Evolutionary conservation across 1,140 invertebrate genomes (phyloP).

Genomic region (Melipona quadrifasciata): DNA sequence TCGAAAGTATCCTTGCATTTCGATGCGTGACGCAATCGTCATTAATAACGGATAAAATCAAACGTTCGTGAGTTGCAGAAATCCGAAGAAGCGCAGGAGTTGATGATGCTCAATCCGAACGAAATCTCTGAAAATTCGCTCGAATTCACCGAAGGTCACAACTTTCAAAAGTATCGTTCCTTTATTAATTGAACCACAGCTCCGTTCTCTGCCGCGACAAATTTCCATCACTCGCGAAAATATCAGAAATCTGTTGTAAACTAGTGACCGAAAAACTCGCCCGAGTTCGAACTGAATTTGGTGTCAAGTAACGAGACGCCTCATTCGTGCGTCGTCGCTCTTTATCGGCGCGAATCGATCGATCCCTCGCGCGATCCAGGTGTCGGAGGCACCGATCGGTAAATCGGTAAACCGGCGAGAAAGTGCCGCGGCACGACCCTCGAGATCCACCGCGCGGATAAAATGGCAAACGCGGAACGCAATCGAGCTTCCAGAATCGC

Average conservation of each 20-base stretch:
- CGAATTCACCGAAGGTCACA: no score
- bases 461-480: constrained; percentile 43
- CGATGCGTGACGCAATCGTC: background rate
- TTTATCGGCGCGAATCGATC: background rate
- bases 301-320: no score
- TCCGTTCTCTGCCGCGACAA: no score
- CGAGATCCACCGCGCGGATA: constrained; percentile 54
- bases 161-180: no score
- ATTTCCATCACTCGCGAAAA: no score
- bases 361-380: background rate
- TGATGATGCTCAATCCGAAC: no score
- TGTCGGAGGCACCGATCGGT: background rate
- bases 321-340: no score
- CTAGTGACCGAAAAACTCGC: no score
- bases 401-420: constrained; percentile 7
- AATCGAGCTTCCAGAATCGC: constrained; percentile 49
- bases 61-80: background rate
- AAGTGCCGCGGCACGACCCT: constrained; percentile 10
- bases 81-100: background rate
- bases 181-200: no score
- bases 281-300: no score
- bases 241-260: no score
- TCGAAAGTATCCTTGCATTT: background rate
- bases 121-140: no score
- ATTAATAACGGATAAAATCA: background rate